Conservation (phyloP, 1,140 invertebrate genomes). For the Wasmannia auropunctata region DNA sequence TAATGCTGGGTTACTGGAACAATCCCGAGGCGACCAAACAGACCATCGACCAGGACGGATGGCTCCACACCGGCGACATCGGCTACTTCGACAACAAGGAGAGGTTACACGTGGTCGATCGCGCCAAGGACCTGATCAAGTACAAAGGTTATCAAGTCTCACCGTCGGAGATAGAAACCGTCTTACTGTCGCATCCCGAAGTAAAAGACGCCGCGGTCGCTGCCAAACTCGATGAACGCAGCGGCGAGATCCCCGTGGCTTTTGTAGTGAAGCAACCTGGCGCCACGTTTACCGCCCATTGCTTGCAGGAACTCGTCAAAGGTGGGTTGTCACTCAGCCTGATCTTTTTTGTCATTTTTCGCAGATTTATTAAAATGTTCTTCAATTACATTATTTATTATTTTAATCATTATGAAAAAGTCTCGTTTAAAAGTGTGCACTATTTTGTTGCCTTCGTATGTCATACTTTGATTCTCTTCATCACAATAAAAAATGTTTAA, state of each 20-base stretch:
- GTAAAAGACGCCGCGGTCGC: conserved; percentile 90
- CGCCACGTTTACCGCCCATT: conserved; percentile 81
- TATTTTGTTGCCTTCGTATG: background rate
- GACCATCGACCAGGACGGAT: conserved; percentile 85
- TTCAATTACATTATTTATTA: background rate
- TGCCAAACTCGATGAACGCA: conserved; percentile 87
- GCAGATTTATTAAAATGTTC: background rate
- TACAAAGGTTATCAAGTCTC: conserved; percentile 86
- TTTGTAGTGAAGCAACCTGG: conserved; percentile 84
- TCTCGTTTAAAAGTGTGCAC: background rate
- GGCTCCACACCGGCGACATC: conserved; percentile 79
- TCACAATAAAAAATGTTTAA: background rate
- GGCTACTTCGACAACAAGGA: conserved; percentile 83
- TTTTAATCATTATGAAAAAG: background rate
- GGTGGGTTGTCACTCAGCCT: conserved; percentile 53
- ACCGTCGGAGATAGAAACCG: conserved; percentile 86
- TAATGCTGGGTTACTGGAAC: conserved; percentile 76
- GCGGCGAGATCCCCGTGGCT: conserved; percentile 88
- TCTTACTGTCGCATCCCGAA: conserved; percentile 88
- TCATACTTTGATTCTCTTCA: background rate
- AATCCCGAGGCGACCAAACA: conserved; percentile 82
- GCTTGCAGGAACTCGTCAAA: conserved; percentile 86
- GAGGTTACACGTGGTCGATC: conserved; percentile 85
- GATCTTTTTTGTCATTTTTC: background rate
- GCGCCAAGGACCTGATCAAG: conserved; percentile 88